These are phyloP conservation scores for Pseudocheirus occidentalis DNA, from an alignment of 2,797 vertebrate species.

Conservation along the genomic window DNA sequence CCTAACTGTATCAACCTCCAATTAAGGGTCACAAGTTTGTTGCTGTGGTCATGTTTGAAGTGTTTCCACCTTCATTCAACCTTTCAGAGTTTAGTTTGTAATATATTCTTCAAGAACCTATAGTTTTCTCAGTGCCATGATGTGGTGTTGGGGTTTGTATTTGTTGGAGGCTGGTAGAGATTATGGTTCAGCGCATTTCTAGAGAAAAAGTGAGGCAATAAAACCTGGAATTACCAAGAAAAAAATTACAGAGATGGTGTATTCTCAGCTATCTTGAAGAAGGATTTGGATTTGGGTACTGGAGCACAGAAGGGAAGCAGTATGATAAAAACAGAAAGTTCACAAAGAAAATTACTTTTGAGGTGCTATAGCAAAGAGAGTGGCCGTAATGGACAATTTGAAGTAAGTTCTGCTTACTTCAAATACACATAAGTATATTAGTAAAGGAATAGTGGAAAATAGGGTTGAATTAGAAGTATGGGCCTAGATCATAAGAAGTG, in stretches of 20 bases:
- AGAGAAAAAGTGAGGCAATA: too few species aligned
- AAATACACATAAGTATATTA: background rate
- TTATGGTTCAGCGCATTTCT: background rate
- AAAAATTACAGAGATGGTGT: background rate
- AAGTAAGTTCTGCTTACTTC: too few species aligned
- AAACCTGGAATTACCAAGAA: too few species aligned
- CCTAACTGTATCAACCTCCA: background rate
- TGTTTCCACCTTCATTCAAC: background rate
- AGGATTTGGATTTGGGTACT: background rate
- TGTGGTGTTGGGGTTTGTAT: background rate
- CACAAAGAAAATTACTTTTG: background rate
- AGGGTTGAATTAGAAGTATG: background rate
- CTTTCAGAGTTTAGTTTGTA: background rate
- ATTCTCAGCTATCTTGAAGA: background rate
- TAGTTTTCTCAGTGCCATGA: background rate
- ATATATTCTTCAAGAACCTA: background rate
- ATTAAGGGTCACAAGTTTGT: background rate
- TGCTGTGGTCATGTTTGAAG: background rate
- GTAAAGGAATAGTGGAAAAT: background rate
- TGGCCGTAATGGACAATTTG: too few species aligned
- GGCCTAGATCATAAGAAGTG: background rate
- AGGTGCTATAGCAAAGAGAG: too few species aligned
- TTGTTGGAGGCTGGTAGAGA: background rate
- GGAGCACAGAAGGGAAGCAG: background rate
- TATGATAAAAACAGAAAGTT: background rate